These are phyloP conservation scores for Pollenia griseotomentosa DNA, from an alignment of 2,888 invertebrate species.

Conservation along the genomic window DNA sequence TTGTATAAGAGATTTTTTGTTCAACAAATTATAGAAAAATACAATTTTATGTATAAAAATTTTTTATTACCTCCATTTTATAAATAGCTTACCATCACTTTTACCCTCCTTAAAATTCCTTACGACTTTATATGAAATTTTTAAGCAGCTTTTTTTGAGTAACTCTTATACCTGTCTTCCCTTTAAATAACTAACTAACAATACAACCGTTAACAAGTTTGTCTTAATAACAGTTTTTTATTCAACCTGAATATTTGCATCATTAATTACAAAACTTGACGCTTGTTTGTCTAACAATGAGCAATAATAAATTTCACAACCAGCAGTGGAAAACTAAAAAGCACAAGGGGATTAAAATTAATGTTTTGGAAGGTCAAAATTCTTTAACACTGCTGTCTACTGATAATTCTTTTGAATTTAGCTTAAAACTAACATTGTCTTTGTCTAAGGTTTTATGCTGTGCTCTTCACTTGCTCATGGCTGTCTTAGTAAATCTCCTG, in stretches of 20 bases:
- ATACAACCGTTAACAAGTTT: slow-evolving; percentile 21
- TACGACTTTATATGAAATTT: background rate
- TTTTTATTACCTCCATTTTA: no score
- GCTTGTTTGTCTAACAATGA: slow-evolving; percentile 28
- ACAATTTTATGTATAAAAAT: no score
- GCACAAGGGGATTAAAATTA: background rate
- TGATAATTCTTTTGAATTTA: no score
- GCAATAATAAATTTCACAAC: background rate
- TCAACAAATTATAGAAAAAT: no score
- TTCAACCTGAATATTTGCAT: slow-evolving; percentile 24
- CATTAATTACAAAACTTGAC: slow-evolving; percentile 33
- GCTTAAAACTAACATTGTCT: background rate
- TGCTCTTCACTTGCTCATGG: background rate
- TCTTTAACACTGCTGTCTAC: no score
- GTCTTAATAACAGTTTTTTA: slow-evolving; percentile 14
- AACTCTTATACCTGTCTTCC: background rate
- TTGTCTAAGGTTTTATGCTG: background rate
- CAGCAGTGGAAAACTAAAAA: background rate
- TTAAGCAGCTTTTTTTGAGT: background rate
- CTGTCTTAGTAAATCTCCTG: slow-evolving; percentile 42
- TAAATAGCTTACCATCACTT: background rate
- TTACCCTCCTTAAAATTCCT: background rate
- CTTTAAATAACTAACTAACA: background rate
- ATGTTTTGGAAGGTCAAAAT: no score
- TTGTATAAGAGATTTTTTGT: no score